Evolutionary conservation across 2,888 invertebrate genomes (phyloP).

Genomic region (Rambutsinella grinnellia): DNA sequence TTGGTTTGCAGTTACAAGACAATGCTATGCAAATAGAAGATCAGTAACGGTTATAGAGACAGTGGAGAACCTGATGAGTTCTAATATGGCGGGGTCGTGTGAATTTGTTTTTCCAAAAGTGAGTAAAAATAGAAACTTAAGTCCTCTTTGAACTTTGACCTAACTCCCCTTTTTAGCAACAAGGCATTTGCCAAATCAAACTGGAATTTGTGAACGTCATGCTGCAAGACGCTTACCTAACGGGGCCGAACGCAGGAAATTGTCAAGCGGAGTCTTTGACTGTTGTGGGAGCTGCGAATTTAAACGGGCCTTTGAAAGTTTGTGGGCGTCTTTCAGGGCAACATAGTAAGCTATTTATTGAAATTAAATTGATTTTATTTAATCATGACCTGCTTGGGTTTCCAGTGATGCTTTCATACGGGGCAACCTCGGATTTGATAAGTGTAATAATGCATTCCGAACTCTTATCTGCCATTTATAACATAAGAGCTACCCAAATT

Average conservation of each 20-base stretch:
- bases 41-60: conserved; percentile 30
- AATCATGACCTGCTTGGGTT: neutral
- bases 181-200: conserved; percentile 38
- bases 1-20: conserved; percentile 30
- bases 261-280: conserved; percentile 41
- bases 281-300: conserved; percentile 35
- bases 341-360: conserved; percentile 28
- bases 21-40: conserved; percentile 17
- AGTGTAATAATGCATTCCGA: conserved; percentile 42
- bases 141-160: neutral
- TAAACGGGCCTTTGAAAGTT: conserved; percentile 39
- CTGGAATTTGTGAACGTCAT: conserved; percentile 40
- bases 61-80: conserved; percentile 41
- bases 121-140: neutral
- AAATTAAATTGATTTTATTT: neutral
- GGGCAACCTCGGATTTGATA: conserved; percentile 32
- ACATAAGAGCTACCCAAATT: conserved; percentile 44
- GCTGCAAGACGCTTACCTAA: conserved; percentile 20
- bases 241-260: conserved; percentile 42
- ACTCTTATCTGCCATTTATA: conserved; percentile 28
- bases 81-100: conserved; percentile 28
- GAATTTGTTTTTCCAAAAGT: conserved; percentile 45
- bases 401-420: conserved; percentile 45
- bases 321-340: conserved; percentile 44
- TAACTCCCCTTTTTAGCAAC: conserved; percentile 28